Evolutionary conservation across 2,888 invertebrate species (phyloP), one percentile per base, ranked within the genome.

Genomic region (Augiades crinisus): DNA sequence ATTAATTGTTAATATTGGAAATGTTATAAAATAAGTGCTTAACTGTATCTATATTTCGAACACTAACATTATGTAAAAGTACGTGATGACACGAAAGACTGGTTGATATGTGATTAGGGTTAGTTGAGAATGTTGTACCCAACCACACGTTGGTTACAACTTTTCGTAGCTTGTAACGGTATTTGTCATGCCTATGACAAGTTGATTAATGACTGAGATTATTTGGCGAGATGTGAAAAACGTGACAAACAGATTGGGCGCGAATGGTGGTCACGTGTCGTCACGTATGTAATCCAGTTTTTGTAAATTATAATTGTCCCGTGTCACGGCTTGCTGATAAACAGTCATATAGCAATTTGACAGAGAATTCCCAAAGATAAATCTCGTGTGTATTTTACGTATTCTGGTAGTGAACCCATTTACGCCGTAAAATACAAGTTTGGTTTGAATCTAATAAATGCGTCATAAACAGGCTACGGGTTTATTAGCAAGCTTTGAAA

Each of bases 81-180:
- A 49, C 47, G 33, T 49, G 47, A 41, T 41, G 47, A 8, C 47
- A 40, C 47, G 47, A 47, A 46, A 40, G 47, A 38, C 38, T 47
- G 47, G 31, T 27, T 21, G 34, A 30, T 46, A 27, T 47, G 41
- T 43, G 41, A 46, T 46, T 47, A 38, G 6, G 24, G 24, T 12
- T 27, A 30, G 3, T 27, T 36, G 14, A 16, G 46, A 17, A 24
- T 27, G 16, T 5, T 5, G 4, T 36, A n/a, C n/a, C n/a, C n/a
- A n/a, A n/a, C n/a, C n/a, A n/a, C n/a, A n/a, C n/a, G 16, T 6
- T 24, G 8, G 17, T 45, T 13, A 12, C 10, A 5, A 34, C 24
- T 24, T 24, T 22, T 22, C 14, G 8, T 2, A 5, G 4, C 14
- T 8, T 24, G 40, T 40, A 7, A n/a, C 10, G 40, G 8, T 16